Evolutionary conservation across 2,113 vertebrate genomes (phyloP), one percentile per base, ranked within the genome.

Genomic region (Myotis brandtii): DNA sequence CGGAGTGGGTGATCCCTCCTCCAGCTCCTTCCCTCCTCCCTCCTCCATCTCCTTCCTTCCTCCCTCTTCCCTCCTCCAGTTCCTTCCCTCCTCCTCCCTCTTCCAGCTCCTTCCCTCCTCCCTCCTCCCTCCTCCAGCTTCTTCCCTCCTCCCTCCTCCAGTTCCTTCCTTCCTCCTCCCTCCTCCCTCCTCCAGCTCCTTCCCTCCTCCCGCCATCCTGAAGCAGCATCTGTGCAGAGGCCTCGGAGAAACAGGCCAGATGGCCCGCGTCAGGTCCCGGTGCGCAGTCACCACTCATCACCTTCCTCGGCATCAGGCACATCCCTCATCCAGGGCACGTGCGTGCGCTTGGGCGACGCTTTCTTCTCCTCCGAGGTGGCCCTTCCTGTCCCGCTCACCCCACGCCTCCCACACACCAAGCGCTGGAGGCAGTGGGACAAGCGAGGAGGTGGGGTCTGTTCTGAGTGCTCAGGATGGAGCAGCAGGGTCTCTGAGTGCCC

Each of bases 381-480:
- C 86, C 86, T 95, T 82, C 89, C 91, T 88, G 96, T 95, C 95
- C 95, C 92, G 88, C 85, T 88, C 97, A 95, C 96, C 95, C 91
- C 92, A 73, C 92, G 91, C 90, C 67, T 81, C 93, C 95, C 96
- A 97, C 94, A 25, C 62, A 76, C 91, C 91, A 92, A 93, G 87
- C 96, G 91, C 64, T 92, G 43, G 40, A 40, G 18, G 25, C 12
- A 25, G 37, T 85, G 32, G 82, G 70, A 18, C 3, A 69, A 59
- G 18, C 85, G 72, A 37, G 37, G 37, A 3, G 37, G 37, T 77
- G 88, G 88, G 95, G 88, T 96, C 89, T 92, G 52, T 46, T 96
- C 93, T 73, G 77, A n/a, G n/a, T n/a, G n/a, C n/a, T 88, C 7
- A 54, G 48, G 77, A 72, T 18, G 20, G 20, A 88, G 48, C 72